Evolutionary conservation across 2,113 vertebrate genomes (phyloP), one percentile per base, ranked within the genome.

Genomic region (Protobothrops flavoviridis): DNA sequence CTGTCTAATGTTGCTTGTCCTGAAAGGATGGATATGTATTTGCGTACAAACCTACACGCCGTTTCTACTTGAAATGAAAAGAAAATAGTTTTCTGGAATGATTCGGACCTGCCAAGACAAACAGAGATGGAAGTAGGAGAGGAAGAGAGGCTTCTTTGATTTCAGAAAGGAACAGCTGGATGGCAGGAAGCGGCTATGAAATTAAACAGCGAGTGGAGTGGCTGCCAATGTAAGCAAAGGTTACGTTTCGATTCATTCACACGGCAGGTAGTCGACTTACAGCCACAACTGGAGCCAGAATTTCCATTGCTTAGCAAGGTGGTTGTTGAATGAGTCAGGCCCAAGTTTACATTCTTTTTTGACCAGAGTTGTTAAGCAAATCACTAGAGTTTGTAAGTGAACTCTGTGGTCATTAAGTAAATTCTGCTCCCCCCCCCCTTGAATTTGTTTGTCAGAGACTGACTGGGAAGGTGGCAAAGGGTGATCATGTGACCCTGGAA

Each of bases 121-220:
- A 94, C 81, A 85, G 89, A 86, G 81, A 53, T 45, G 45, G 15
- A 13, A 29, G 57, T 45, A 12, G 45, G 45, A 48, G 45, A 87
- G 33, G 89, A 48, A 6, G 0, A 33, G 39, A 94, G 56, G 8
- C 95, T 92, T 48, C 56, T 91, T 93, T 92, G 93, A 92, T 8
- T 17, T 64, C 17, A 92, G 88, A 0, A 0, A 93, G 92, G 9
- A 17, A 39, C 1, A 81, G 89, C 92, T 52, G 48, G 89, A 74
- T 24, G 23, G n/a, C 88, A 20, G 86, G 39, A 33, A 33, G 89
- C 1, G 4, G 89, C 0, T 8, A 4, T 64, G 3, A 43, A 59
- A 87, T 92, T 94, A 91, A 95, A 89, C 39, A 90, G 50, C 55
- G 26, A 39, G 87, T 55, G 52, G 64, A 55, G 61, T 81, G 26